phyloP scores from a whole-genome alignment of 2,113 vertebrate species.

The Prunella himalayana region DNA sequence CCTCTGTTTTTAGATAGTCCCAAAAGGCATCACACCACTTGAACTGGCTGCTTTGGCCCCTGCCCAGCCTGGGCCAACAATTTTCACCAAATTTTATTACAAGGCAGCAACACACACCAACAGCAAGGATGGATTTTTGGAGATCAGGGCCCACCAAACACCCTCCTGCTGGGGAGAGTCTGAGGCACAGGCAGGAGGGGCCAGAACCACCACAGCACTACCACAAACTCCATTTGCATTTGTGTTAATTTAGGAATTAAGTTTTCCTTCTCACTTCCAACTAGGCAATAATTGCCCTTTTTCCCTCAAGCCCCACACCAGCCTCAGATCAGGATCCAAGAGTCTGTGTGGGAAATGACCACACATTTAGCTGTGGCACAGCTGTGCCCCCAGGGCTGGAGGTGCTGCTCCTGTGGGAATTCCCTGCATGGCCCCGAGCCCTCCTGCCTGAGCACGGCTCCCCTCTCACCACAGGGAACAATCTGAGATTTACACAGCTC shows the following conservation, averaged over 20 bases:
- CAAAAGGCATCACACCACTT: background rate
- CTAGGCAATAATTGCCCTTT: background rate
- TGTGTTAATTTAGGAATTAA: accelerated
- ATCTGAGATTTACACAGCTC: no score
- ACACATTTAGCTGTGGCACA: no score
- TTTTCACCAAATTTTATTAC: background rate
- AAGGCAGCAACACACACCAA: no score
- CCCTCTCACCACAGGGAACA: no score
- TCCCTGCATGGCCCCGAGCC: no score
- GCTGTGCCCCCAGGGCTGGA: no score
- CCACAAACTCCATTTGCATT: background rate
- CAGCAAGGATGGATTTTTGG: background rate
- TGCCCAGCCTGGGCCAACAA: no score
- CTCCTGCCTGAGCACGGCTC: no score
- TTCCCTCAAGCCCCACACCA: background rate
- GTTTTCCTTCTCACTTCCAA: background rate
- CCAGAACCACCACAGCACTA: background rate
- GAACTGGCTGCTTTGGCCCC: background rate
- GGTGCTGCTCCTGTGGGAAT: no score
- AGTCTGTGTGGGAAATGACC: no score
- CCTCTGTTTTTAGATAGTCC: background rate
- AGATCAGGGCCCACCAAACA: background rate
- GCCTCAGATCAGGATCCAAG: background rate
- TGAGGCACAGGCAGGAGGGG: background rate
- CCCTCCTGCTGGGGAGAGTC: background rate